Evolutionary conservation across 2,113 vertebrate species (phyloP).

Genomic region (Sander lucioperca): DNA sequence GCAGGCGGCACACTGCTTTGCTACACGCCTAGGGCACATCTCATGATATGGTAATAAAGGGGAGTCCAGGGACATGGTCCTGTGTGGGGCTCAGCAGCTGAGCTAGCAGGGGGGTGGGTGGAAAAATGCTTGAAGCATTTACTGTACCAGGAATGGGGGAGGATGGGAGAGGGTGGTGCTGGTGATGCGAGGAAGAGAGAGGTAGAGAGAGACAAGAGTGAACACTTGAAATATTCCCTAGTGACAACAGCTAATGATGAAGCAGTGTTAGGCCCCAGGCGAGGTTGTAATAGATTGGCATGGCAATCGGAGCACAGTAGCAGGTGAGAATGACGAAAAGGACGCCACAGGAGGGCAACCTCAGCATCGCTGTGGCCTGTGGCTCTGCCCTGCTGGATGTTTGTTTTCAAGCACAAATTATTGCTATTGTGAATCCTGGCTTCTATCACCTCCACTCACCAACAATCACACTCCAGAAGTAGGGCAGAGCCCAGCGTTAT

Average conservation of each 20-base stretch:
- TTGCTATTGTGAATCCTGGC: constrained; percentile 25
- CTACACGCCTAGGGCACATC: constrained; percentile 68
- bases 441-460: constrained; percentile 5
- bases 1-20: constrained; percentile 80
- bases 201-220: constrained; percentile 35
- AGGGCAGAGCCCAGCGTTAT: not conserved
- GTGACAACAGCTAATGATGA: constrained; percentile 73
- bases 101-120: constrained; percentile 25
- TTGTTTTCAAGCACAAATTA: constrained; percentile 57
- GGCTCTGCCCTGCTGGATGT: constrained; percentile 34
- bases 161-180: constrained; percentile 26
- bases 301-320: constrained; percentile 51
- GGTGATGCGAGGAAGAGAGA: constrained; percentile 36
- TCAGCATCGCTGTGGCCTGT: constrained; percentile 37
- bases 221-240: constrained; percentile 63
- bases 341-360: constrained; percentile 45
- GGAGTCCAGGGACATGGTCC: constrained; percentile 70
- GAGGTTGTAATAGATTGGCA: constrained; percentile 59
- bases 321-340: constrained; percentile 52
- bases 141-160: constrained; percentile 48
- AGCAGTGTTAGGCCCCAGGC: constrained; percentile 54
- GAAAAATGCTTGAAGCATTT: constrained; percentile 52
- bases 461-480: not conserved
- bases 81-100: constrained; percentile 57
- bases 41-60: constrained; percentile 77